These are phyloP conservation scores for Thermophis baileyi DNA, from an alignment of 2,113 vertebrate genomes.

Conservation along the genomic window DNA sequence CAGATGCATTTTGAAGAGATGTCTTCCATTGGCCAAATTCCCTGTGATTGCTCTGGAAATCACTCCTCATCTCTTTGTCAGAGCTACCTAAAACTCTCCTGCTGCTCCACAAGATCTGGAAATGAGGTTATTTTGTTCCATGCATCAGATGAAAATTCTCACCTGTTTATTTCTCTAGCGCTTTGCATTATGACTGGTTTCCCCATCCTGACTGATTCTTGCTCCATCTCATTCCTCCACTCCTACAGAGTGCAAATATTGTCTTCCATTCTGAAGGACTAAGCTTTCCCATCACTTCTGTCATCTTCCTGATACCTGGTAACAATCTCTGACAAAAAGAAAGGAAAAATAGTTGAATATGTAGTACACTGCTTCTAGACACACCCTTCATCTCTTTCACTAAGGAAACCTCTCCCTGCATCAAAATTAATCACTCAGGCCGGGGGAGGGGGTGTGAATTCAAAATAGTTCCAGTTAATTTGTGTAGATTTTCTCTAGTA, in stretches of 20 bases:
- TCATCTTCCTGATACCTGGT: not conserved
- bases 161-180: not conserved
- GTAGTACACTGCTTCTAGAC: not conserved
- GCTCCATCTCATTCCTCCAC: not conserved
- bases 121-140: not conserved
- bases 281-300: not conserved
- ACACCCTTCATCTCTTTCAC: not conserved
- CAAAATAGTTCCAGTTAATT: not conserved
- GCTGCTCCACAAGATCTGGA: not conserved
- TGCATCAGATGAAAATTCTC: not conserved
- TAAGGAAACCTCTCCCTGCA: not conserved
- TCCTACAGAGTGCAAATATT: not conserved
- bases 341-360: not conserved
- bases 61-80: not conserved
- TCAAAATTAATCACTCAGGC: not conserved
- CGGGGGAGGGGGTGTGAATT: not conserved
- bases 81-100: not conserved
- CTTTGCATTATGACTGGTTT: not conserved
- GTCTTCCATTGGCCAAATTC: not conserved
- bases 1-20: not conserved
- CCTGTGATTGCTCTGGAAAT: not conserved
- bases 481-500: not conserved
- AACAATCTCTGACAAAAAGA: not conserved
- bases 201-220: too few species aligned
- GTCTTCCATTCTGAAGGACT: not conserved